Conservation (phyloP, 2,797 vertebrate species). For the Anguilla obscura region DNA sequence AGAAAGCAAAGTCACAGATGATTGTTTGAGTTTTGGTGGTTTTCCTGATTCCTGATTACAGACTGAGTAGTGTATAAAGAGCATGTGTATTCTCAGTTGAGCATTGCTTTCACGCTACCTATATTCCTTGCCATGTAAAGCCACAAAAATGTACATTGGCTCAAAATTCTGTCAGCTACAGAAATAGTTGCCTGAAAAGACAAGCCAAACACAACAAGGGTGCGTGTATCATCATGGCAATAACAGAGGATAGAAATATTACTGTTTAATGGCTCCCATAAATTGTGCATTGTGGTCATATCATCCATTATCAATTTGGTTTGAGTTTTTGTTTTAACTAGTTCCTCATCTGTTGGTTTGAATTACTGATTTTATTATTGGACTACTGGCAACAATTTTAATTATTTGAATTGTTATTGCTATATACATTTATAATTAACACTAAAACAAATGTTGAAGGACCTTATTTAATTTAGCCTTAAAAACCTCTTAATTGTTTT, state of each 20-base stretch:
- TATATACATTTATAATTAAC: too few relatives aligned
- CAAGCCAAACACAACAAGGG: slow-evolving; percentile 6
- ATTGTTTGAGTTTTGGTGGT: not conserved
- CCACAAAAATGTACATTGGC: not conserved
- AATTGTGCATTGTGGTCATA: slow-evolving; percentile 2
- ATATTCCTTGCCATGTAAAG: not conserved
- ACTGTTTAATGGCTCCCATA: not conserved
- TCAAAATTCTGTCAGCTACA: not conserved
- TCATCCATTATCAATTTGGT: not conserved
- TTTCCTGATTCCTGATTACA: not conserved
- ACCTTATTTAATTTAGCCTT: too few relatives aligned
- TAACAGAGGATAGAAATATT: not conserved
- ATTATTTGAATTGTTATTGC: too few relatives aligned
- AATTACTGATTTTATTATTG: not conserved
- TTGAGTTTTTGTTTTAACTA: not conserved
- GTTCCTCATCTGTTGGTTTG: not conserved
- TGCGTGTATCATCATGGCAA: not conserved
- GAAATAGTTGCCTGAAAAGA: slow-evolving; percentile 10
- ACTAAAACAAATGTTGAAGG: too few relatives aligned
- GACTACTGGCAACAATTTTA: too few relatives aligned
- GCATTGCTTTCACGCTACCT: not conserved
- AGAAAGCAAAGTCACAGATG: not conserved
- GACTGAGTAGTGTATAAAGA: not conserved
- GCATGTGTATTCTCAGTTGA: not conserved
- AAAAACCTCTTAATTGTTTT: too few relatives aligned